phyloP scores from a whole-genome alignment of 1,140 invertebrate species.

The Streblospio benedicti region DNA sequence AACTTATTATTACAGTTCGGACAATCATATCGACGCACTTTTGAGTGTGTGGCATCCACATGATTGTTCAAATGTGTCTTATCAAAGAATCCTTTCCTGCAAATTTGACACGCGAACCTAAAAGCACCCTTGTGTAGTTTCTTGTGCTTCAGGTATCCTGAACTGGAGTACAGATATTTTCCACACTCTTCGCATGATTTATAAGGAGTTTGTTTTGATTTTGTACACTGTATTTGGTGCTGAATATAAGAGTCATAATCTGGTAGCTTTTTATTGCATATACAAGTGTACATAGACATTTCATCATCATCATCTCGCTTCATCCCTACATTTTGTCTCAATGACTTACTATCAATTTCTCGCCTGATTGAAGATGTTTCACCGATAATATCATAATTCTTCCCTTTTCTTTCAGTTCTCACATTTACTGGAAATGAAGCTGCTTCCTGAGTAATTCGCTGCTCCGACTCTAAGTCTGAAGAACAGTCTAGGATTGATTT shows the following conservation, averaged over 20 bases:
- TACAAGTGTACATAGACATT: slow-evolving; percentile 1
- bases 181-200: slow-evolving; percentile 18
- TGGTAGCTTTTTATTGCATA: not conserved
- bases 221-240: slow-evolving; percentile 4
- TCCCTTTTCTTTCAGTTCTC: too few species aligned
- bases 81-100: slow-evolving; percentile 19
- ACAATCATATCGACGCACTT: slow-evolving; percentile 13
- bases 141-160: slow-evolving; percentile 18
- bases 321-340: not conserved
- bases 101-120: slow-evolving; percentile 11
- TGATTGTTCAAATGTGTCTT: slow-evolving; percentile 11
- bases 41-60: slow-evolving; percentile 15
- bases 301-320: not conserved
- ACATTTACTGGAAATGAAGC: too few species aligned
- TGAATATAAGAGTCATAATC: slow-evolving; percentile 13
- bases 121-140: slow-evolving; percentile 14
- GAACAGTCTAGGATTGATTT: too few species aligned
- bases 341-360: too few species aligned
- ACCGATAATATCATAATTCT: too few species aligned
- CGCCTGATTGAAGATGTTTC: too few species aligned
- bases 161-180: slow-evolving; percentile 16
- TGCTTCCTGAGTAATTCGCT: too few species aligned
- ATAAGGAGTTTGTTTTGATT: slow-evolving; percentile 11
- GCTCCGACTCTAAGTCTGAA: too few species aligned
- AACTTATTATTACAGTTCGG: slow-evolving; percentile 13